Conservation (phyloP, 2,888 invertebrate species). For the Pardosa pseudoannulata region DNA sequence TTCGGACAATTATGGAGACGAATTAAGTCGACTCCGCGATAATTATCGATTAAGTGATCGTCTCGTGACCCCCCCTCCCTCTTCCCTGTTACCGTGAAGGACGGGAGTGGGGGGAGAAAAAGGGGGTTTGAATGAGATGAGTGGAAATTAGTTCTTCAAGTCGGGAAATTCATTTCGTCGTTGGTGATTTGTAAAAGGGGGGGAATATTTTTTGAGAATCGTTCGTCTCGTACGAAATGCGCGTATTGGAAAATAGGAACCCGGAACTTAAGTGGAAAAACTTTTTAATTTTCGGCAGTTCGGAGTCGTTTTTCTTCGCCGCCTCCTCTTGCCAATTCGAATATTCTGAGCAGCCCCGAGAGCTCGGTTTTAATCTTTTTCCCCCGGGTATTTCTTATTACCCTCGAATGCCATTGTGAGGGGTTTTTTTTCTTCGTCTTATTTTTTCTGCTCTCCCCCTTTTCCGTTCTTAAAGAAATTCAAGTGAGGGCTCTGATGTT, state of each 20-base stretch:
- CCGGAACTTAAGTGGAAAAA: conserved; percentile 69
- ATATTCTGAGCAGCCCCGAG: no score
- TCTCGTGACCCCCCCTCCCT: conserved; percentile 54
- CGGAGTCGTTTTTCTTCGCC: not conserved
- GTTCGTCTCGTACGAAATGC: no score
- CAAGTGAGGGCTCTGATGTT: no score
- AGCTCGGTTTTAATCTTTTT: no score
- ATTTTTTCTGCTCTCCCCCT: no score
- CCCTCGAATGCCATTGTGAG: conserved; percentile 37
- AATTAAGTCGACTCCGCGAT: conserved; percentile 64
- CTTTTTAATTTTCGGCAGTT: no score
- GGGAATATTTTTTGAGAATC: conserved; percentile 59
- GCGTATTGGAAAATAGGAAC: conserved; percentile 28
- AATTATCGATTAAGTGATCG: conserved; percentile 68
- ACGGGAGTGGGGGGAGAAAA: no score
- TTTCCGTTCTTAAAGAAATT: no score
- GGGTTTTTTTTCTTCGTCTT: conserved; percentile 27
- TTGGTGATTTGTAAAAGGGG: conserved; percentile 57
- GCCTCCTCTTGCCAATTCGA: no score
- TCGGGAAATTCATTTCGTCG: conserved; percentile 61
- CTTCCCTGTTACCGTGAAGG: no score
- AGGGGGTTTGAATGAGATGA: no score
- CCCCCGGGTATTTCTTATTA: conserved; percentile 45
- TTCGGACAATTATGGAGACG: conserved; percentile 59
- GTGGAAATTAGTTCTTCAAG: conserved; percentile 61